Conservation (phyloP, 2,888 invertebrate species). For the Vandiemenella viatica region DNA sequence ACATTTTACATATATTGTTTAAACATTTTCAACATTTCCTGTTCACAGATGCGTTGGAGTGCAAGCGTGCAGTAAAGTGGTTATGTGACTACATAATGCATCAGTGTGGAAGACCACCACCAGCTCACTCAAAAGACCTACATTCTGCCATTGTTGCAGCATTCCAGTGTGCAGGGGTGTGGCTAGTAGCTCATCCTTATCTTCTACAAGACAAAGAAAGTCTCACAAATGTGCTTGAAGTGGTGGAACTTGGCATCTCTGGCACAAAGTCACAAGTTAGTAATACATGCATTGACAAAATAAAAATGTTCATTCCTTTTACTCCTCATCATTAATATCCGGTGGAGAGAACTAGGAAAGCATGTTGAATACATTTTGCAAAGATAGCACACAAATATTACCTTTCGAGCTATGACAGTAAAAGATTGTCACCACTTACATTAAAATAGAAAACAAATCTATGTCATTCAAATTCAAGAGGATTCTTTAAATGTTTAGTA, state of each 20-base stretch:
- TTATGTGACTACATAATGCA: constrained; percentile 94
- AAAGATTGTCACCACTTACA: too few relatives aligned
- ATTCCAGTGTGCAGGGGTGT: constrained; percentile 78
- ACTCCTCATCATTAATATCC: too few relatives aligned
- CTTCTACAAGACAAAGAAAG: constrained; percentile 84
- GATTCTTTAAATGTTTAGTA: too few relatives aligned
- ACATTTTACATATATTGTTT: too few relatives aligned
- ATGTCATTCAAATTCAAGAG: too few relatives aligned
- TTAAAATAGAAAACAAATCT: too few relatives aligned
- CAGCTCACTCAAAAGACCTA: constrained; percentile 80
- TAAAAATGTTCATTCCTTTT: too few relatives aligned
- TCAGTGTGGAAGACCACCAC: constrained; percentile 89
- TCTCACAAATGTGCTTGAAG: constrained; percentile 83
- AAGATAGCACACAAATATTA: too few relatives aligned
- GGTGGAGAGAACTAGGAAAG: too few relatives aligned
- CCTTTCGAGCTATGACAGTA: too few relatives aligned
- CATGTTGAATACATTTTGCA: too few relatives aligned
- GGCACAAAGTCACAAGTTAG: constrained; percentile 63
- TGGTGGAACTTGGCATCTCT: constrained; percentile 92
- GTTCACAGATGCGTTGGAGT: constrained; percentile 65
- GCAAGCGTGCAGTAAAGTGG: constrained; percentile 89
- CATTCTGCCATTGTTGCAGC: constrained; percentile 91
- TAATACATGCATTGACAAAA: background rate
- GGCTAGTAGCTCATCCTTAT: constrained; percentile 83
- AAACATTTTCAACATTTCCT: too few relatives aligned